Base-by-base conservation (phyloP, 2,113 vertebrate species). In the Thermophis baileyi region DNA sequence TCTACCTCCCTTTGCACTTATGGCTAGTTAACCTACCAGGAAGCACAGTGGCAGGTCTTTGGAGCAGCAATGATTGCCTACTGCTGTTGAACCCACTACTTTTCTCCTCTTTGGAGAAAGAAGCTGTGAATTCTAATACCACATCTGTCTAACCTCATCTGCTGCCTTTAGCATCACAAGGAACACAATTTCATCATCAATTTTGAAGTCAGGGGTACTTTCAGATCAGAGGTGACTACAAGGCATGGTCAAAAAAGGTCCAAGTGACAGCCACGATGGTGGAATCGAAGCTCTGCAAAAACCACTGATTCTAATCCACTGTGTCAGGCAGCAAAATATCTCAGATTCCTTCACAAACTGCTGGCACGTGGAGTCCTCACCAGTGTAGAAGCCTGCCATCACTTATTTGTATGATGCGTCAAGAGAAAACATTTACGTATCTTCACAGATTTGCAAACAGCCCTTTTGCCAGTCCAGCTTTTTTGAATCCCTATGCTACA, bases 401-500 rank as follows among this genome's bases (percentile, higher is more conserved):
- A 88, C 3, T 12, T 53, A 50, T 92, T 10, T 81, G 93, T 92
- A 27, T n/a, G 93, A 90, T 92, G 50, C 35, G 47, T 89, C 6
- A 7, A 81, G 46, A 46, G 91, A 92, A 94, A 93, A 54, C 27
- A 53, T 25, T 89, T 50, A 89, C 0, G 3, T 1, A 57, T 35
- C 2, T 87, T 96, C 35, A 47, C 60, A 69, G 25, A 27, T 92
- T 90, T 49, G 49, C 22, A 49, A 49, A 14, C 27, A 92, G 57
- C 87, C 44, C 63, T 51, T 87, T 8, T 85, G 74, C 95, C 94
- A 95, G 94, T 54, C 50, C 96, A 88, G 27, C 55, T 47, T 47
- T 93, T 81, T 92, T 81, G 47, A 86, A 94, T 88, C 88, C 93
- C 88, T 87, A 92, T 6, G 57, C 53, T 89, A 2, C 24, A 8